Conservation (phyloP, 2,113 vertebrate genomes). For the Sander lucioperca region DNA sequence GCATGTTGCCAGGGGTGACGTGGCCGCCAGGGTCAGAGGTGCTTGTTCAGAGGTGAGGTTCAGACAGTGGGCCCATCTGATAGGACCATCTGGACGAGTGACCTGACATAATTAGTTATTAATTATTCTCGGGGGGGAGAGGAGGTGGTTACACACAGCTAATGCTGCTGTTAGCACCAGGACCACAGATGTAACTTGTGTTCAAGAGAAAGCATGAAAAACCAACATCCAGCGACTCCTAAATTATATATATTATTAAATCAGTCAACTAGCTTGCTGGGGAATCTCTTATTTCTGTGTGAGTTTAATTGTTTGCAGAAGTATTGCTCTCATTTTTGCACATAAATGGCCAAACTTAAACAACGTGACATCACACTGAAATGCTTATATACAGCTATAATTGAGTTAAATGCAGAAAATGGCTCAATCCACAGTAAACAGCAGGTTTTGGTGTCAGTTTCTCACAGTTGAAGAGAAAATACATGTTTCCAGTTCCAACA, state of each 20-base stretch:
- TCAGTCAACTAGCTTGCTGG: neutral
- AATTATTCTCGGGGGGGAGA: constrained; percentile 63
- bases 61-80: constrained; percentile 80
- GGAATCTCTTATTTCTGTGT: neutral
- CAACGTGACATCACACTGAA: neutral
- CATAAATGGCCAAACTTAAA: neutral
- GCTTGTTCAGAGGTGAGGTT: constrained; percentile 76
- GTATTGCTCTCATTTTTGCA: neutral
- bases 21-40: constrained; percentile 77
- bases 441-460: constrained; percentile 3
- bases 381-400: neutral
- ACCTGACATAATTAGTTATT: constrained; percentile 85
- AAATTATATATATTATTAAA: neutral
- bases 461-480: neutral
- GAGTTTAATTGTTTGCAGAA: neutral
- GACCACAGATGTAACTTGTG: constrained; percentile 38
- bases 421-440: neutral
- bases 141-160: constrained; percentile 51
- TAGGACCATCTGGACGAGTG: constrained; percentile 83
- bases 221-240: neutral
- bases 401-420: neutral
- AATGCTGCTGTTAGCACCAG: constrained; percentile 57
- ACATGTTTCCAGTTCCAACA: neutral
- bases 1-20: constrained; percentile 77
- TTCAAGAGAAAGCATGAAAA: neutral